Percentiles rank a stretch among this genome's conserved stretches.
Evolutionary conservation across 2,797 vertebrate genomes (phyloP).

Genomic region (Acanthis flammea): DNA sequence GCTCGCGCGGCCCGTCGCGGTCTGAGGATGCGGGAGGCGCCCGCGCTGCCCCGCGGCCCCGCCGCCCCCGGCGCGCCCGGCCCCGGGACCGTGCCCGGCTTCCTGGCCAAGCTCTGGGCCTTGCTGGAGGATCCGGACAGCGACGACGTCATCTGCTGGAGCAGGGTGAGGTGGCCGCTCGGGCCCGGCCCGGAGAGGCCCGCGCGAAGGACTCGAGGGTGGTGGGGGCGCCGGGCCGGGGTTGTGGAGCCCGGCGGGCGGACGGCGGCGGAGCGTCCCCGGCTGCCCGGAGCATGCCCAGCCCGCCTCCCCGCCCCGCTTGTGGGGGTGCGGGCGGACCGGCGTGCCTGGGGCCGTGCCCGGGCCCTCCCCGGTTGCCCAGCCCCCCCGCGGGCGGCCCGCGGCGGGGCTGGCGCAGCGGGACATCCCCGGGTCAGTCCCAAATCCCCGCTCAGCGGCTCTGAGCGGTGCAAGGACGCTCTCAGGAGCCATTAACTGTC

Average conservation of each 20-base stretch:
- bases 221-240: background rate
- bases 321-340: background rate
- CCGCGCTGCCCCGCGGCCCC: background rate
- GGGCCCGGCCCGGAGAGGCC: background rate
- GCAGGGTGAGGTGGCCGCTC: slow-evolving; percentile 45
- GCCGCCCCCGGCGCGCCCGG: background rate
- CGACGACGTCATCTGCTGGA: slow-evolving; percentile 66
- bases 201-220: background rate
- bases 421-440: background rate
- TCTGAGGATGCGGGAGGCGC: background rate
- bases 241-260: background rate
- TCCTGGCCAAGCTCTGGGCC: slow-evolving; percentile 69
- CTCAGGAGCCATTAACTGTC: background rate
- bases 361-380: background rate
- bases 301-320: too few relatives aligned
- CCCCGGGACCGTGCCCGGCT: slow-evolving; percentile 47
- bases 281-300: too few relatives aligned
- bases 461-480: too few relatives aligned
- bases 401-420: background rate
- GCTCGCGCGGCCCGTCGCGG: background rate
- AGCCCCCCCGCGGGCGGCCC: background rate
- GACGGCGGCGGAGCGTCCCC: background rate
- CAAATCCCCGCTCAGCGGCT: background rate
- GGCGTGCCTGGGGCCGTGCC: background rate
- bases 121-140: slow-evolving; percentile 58